Percentiles rank a stretch among this genome's conserved stretches.
These are phyloP conservation scores for Epicauta chinensis DNA, from an alignment of 1,140 invertebrate species.

Conservation along the genomic window DNA sequence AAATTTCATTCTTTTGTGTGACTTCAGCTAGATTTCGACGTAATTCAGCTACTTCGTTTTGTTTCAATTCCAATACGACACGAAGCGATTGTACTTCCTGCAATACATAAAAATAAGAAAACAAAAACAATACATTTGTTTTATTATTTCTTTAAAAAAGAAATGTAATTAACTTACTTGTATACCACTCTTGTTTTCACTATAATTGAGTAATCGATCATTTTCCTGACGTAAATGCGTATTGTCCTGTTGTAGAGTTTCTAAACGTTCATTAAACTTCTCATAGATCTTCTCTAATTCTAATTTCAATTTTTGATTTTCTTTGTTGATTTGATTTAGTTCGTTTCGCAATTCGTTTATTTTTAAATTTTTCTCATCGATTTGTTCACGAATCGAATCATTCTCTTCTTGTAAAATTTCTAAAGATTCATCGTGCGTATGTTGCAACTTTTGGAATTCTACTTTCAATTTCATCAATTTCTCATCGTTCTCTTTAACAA, in stretches of 20 bases:
- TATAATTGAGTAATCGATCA: slow-evolving; percentile 30
- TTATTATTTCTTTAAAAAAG: too few relatives aligned
- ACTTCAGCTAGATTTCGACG: slow-evolving; percentile 58
- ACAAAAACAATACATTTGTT: too few relatives aligned
- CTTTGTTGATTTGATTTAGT: neutral
- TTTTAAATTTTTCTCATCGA: slow-evolving; percentile 39
- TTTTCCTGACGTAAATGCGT: slow-evolving; percentile 37
- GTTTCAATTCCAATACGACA: slow-evolving; percentile 67
- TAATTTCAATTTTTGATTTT: slow-evolving; percentile 39
- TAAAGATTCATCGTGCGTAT: slow-evolving; percentile 34
- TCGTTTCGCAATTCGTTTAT: slow-evolving; percentile 29
- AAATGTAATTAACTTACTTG: slow-evolving; percentile 28
- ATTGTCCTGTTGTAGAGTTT: slow-evolving; percentile 32
- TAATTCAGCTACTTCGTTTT: slow-evolving; percentile 62
- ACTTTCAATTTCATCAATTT: slow-evolving; percentile 47
- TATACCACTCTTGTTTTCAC: slow-evolving; percentile 30
- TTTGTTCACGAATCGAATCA: slow-evolving; percentile 38
- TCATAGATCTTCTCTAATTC: slow-evolving; percentile 18
- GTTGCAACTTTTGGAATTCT: slow-evolving; percentile 37
- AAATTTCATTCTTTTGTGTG: slow-evolving; percentile 46
- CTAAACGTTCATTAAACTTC: slow-evolving; percentile 21
- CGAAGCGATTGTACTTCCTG: slow-evolving; percentile 64
- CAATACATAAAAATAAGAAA: neutral
- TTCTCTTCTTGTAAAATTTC: slow-evolving; percentile 40
- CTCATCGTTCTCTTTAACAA: slow-evolving; percentile 42